Base-by-base conservation (phyloP, 2,113 vertebrate species). In the Actinemys pallida region DNA sequence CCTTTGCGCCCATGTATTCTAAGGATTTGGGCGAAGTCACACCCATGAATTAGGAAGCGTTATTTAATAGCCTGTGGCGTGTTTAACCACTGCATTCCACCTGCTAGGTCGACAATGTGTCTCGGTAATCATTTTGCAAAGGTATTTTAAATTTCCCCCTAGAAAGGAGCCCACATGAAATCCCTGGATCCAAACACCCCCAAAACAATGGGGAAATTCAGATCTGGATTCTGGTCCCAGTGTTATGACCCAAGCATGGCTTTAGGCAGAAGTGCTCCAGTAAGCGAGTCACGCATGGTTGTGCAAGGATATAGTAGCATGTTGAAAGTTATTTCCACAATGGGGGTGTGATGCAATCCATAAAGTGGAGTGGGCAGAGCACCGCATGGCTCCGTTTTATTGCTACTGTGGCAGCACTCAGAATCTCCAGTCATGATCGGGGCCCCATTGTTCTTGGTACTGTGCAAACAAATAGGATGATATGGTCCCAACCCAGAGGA, bases 341-440 rank as follows among this genome's bases (percentile, higher is more conserved):
- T 8, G 16, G 4, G 9, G 35, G 0, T 45, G 24, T 45, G 24
- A 76, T 76, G 42, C 42, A 76, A 76, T 76, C 72, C 39, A 39
- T 12, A 11, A 45, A 1, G 50, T 39, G 13, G n/a, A 16, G 79
- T 0, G 29, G 4, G 29, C 57, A n/a, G 59, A 80, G 56, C 29
- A 12, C 10, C 20, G 6, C 1, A 1, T 14, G 62, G 42, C 87
- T 90, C 75, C 80, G 39, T 25, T 14, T 3, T 62, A 11, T 49
- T 81, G 78, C 6, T 93, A 47, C 72, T n/a, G 59, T 49, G 91
- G 56, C 57, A 65, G 16, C 3, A 75, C 45, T 42, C 27, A 52
- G 54, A 93, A 90, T 20, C 84, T 49, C 0, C 0, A 14, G 53
- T 76, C 31, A 1, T 1, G 5, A 3, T 1, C 12, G 54, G n/a